phyloP scores from a whole-genome alignment of 92 coral and sea anemone species.

The Porites lobata region DNA sequence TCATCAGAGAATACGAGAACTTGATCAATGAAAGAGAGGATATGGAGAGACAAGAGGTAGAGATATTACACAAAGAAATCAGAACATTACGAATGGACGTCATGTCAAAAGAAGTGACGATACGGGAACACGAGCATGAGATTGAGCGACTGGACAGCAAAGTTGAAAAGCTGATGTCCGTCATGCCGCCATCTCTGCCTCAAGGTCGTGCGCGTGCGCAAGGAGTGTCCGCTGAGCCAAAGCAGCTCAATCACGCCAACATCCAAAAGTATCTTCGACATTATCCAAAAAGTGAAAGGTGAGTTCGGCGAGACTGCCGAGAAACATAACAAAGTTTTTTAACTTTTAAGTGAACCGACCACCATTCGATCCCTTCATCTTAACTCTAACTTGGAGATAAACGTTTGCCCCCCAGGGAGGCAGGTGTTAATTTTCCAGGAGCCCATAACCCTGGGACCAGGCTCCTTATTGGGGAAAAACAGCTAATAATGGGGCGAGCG shows the following conservation, averaged over 20 bases:
- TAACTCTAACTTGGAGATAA: too few species aligned
- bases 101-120: conserved; percentile 92
- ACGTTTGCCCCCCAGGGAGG: too few species aligned
- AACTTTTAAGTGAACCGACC: too few species aligned
- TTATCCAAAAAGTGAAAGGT: conserved; percentile 80
- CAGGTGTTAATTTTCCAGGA: too few species aligned
- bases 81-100: conserved; percentile 81
- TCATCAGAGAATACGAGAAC: conserved; percentile 93
- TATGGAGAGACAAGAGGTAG: conserved; percentile 91
- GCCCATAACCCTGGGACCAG: too few species aligned
- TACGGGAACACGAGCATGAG: conserved; percentile 90
- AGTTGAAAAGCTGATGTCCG: conserved; percentile 95
- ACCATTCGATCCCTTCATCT: background rate
- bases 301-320: conserved; percentile 9
- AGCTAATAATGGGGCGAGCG: too few species aligned
- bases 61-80: conserved; percentile 86
- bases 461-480: too few species aligned
- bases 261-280: conserved; percentile 54
- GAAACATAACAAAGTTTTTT: background rate
- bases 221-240: conserved; percentile 99
- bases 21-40: conserved; percentile 90
- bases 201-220: conserved; percentile 95
- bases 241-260: conserved; percentile 32
- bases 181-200: conserved; percentile 83
- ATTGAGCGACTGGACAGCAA: conserved; percentile 94